phyloP scores from a whole-genome alignment of 2,888 invertebrate species.

The Callyntrura sp. region DNA sequence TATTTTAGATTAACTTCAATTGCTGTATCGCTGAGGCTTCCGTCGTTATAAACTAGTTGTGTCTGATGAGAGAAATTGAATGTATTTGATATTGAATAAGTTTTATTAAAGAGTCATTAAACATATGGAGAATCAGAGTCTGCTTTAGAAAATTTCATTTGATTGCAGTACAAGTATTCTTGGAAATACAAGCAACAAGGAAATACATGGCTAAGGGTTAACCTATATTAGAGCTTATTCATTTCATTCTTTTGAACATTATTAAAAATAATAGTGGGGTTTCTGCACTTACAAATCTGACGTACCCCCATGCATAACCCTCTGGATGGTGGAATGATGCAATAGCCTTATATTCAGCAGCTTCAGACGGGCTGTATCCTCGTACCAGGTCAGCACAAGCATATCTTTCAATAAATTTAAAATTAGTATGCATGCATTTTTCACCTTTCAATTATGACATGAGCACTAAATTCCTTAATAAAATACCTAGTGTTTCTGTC shows the following conservation, averaged over 20 bases:
- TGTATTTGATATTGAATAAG: too few species aligned
- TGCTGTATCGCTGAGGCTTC: conserved; percentile 94
- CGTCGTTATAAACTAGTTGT: conserved; percentile 94
- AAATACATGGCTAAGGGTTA: too few species aligned
- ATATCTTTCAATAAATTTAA: conserved; percentile 89
- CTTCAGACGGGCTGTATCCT: conserved; percentile 95
- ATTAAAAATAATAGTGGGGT: neutral
- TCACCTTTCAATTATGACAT: neutral
- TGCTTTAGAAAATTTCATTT: too few species aligned
- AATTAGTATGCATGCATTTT: neutral
- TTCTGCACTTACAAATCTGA: conserved; percentile 90
- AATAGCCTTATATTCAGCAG: conserved; percentile 93
- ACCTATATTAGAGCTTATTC: too few species aligned
- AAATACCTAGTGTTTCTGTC: conserved; percentile 85
- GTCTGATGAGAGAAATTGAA: conserved; percentile 87
- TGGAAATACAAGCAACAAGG: too few species aligned
- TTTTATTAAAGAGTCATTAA: too few species aligned
- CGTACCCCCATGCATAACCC: conserved; percentile 94
- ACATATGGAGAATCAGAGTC: too few species aligned
- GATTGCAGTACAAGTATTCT: conserved; percentile 20
- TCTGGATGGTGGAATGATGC: conserved; percentile 96
- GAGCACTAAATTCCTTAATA: too few species aligned
- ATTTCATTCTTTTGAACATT: too few species aligned
- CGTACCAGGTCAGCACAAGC: conserved; percentile 94
- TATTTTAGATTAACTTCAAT: conserved; percentile 96